Percentiles rank a stretch among this genome's conserved stretches.
Evolutionary conservation across 2,113 vertebrate genomes (phyloP).

Genomic region (Solea solea): DNA sequence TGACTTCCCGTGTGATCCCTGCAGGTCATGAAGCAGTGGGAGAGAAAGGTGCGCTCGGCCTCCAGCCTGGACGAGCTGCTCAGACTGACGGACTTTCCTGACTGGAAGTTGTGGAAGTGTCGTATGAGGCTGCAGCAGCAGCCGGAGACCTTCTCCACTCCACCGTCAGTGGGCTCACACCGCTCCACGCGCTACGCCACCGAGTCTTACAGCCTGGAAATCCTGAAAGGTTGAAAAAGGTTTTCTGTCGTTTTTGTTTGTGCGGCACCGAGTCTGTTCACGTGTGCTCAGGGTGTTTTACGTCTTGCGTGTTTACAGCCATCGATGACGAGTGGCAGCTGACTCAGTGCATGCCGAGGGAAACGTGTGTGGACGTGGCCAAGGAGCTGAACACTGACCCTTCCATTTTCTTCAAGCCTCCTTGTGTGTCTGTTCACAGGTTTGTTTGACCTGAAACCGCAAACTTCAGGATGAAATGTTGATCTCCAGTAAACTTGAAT

Average conservation of each 20-base stretch:
- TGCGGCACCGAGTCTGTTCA: not conserved
- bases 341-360: slow-evolving; percentile 94
- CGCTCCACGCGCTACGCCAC: slow-evolving; percentile 94
- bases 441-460: slow-evolving; percentile 56
- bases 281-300: not conserved
- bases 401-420: slow-evolving; percentile 94
- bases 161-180: slow-evolving; percentile 78
- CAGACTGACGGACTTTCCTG: slow-evolving; percentile 89
- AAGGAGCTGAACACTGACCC: slow-evolving; percentile 90
- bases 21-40: slow-evolving; percentile 81
- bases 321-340: slow-evolving; percentile 98
- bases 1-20: slow-evolving; percentile 11
- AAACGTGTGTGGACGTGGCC: slow-evolving; percentile 93
- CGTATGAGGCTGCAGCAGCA: slow-evolving; percentile 85
- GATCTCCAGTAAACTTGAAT: not conserved
- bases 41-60: slow-evolving; percentile 87
- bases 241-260: not conserved
- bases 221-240: slow-evolving; percentile 86
- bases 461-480: not conserved
- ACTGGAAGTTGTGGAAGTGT: slow-evolving; percentile 97
- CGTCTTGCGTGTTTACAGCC: slow-evolving; percentile 73
- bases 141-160: slow-evolving; percentile 71
- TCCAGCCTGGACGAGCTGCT: slow-evolving; percentile 93
- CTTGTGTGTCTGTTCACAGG: slow-evolving; percentile 92
- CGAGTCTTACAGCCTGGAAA: slow-evolving; percentile 91